Conservation (phyloP, 2,113 vertebrate genomes). For the Ginglymostoma cirratum region DNA sequence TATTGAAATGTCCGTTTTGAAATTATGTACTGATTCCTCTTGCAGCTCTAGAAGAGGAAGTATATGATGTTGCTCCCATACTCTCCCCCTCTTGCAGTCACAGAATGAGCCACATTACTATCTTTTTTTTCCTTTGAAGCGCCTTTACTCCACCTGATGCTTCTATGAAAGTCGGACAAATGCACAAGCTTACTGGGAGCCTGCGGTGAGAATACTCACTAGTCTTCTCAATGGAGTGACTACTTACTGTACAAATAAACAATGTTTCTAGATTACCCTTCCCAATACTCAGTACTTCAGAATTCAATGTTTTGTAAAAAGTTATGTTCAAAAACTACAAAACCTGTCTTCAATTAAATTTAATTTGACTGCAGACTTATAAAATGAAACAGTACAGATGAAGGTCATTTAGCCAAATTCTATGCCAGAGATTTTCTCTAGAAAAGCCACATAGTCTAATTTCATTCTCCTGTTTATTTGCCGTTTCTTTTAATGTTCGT, state of each 20-base stretch:
- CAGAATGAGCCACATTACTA: background rate
- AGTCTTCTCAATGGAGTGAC: background rate
- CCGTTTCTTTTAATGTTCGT: background rate
- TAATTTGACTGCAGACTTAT: background rate
- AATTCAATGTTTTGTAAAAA: background rate
- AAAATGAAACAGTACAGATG: background rate
- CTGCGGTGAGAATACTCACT: background rate
- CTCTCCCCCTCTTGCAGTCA: background rate
- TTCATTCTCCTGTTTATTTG: background rate
- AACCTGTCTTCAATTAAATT: background rate
- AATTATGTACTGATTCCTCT: background rate
- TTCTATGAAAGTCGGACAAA: background rate
- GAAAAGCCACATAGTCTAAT: background rate
- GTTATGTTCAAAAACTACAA: constrained; percentile 15
- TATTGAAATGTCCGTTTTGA: background rate
- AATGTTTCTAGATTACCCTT: background rate
- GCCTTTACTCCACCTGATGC: background rate
- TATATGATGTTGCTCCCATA: background rate
- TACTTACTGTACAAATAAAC: constrained; percentile 11
- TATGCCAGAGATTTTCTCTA: background rate
- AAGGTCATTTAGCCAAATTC: background rate
- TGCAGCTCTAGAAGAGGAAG: background rate
- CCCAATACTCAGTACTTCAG: background rate
- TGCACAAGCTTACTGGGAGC: background rate
- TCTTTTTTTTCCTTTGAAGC: background rate